Evolutionary conservation across 2,797 vertebrate genomes (phyloP).

Genomic region (Synanceia verrucosa): DNA sequence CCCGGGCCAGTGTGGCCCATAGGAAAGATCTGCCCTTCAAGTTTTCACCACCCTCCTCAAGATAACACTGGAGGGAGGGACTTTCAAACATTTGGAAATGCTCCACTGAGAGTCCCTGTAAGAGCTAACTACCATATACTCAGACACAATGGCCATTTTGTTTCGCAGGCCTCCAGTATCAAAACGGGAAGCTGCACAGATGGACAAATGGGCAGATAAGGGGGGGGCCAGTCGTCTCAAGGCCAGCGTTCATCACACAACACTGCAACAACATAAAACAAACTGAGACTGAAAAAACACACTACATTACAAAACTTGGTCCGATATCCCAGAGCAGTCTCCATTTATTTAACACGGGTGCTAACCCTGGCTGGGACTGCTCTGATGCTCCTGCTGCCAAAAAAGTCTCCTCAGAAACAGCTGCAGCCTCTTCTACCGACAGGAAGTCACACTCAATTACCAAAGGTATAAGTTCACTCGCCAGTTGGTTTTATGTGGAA

Average conservation of each 20-base stretch:
- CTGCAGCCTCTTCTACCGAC: slow-evolving; percentile 57
- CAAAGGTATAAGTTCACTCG: slow-evolving; percentile 61
- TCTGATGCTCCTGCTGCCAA: slow-evolving; percentile 54
- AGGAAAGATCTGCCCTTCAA: slow-evolving; percentile 77
- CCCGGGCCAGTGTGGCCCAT: slow-evolving; percentile 65
- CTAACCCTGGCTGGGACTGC: slow-evolving; percentile 47
- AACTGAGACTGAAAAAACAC: not conserved
- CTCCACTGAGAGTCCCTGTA: slow-evolving; percentile 61
- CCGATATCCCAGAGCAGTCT: slow-evolving; percentile 29
- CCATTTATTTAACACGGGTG: slow-evolving; percentile 54
- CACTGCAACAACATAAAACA: not conserved
- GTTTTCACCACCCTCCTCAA: slow-evolving; percentile 77
- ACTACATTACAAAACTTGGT: slow-evolving; percentile 18
- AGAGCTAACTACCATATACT: slow-evolving; percentile 60
- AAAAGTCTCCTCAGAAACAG: slow-evolving; percentile 63
- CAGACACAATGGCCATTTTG: slow-evolving; percentile 71
- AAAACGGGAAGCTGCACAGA: slow-evolving; percentile 59
- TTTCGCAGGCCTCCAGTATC: slow-evolving; percentile 56
- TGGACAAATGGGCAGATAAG: slow-evolving; percentile 50
- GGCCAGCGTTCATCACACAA: slow-evolving; percentile 22
- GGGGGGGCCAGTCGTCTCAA: slow-evolving; percentile 35
- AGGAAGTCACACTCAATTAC: slow-evolving; percentile 80
- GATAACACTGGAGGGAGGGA: slow-evolving; percentile 70
- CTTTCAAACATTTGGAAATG: slow-evolving; percentile 73
- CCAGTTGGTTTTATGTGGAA: slow-evolving; percentile 55